Evolutionary conservation across 2,797 vertebrate genomes (phyloP).

Genomic region (Betta splendens): DNA sequence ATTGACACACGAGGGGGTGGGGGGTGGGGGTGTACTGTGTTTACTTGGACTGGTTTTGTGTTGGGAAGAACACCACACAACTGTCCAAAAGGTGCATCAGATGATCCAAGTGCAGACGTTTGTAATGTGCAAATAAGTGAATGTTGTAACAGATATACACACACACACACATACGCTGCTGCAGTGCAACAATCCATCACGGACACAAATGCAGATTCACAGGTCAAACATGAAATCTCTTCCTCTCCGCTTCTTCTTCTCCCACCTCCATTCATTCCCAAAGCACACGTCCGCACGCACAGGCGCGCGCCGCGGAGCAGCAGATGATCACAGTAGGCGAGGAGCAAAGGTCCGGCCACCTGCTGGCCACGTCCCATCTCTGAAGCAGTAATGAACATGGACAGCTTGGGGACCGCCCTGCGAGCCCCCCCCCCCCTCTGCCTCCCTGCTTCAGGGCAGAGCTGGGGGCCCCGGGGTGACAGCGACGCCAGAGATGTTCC

Average conservation of each 20-base stretch:
- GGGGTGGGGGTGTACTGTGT: conserved; percentile 44
- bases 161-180: conserved; percentile 35
- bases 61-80: conserved; percentile 25
- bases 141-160: conserved; percentile 36
- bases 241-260: conserved; percentile 37
- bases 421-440: conserved; percentile 81
- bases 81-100: conserved; percentile 62
- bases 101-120: conserved; percentile 41
- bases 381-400: conserved; percentile 95
- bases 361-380: conserved; percentile 89
- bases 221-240: conserved; percentile 63
- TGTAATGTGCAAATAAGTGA: conserved; percentile 60
- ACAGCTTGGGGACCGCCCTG: conserved; percentile 92
- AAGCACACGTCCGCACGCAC: conserved; percentile 48
- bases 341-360: conserved; percentile 90
- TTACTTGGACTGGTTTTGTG: conserved; percentile 53
- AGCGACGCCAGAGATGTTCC: conserved; percentile 90
- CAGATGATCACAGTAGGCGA: conserved; percentile 89
- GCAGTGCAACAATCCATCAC: conserved; percentile 38
- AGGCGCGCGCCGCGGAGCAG: conserved; percentile 66
- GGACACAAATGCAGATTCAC: conserved; percentile 44
- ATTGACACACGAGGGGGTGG: conserved; percentile 61
- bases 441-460: conserved; percentile 79
- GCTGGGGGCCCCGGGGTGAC: conserved; percentile 83
- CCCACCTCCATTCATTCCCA: conserved; percentile 38